phyloP scores from a whole-genome alignment of 2,888 invertebrate genomes.

The Vesta saturnalis region DNA sequence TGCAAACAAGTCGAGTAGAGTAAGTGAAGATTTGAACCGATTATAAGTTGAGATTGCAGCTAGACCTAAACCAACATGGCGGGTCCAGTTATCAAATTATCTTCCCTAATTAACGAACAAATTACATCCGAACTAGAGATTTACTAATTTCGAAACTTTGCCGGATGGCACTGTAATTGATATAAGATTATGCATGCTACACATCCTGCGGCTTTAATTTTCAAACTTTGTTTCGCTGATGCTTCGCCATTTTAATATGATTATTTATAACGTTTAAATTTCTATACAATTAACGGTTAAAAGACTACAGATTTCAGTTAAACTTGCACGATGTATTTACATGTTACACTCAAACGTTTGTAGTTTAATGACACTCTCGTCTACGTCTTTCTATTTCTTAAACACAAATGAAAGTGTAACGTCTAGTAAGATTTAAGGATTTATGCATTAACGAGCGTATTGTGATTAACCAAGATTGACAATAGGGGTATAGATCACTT shows the following conservation, averaged over 20 bases:
- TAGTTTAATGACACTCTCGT: no score
- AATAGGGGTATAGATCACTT: no score
- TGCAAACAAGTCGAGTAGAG: slow-evolving; percentile 28
- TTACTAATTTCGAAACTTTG: slow-evolving; percentile 52
- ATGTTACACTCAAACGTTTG: no score
- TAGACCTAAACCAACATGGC: slow-evolving; percentile 56
- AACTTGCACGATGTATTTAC: no score
- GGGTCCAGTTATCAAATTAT: slow-evolving; percentile 57
- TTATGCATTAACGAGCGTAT: no score
- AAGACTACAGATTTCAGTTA: no score
- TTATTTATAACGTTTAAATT: not conserved
- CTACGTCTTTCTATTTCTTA: no score
- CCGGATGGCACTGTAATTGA: slow-evolving; percentile 48
- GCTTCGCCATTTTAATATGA: not conserved
- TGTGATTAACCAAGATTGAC: no score
- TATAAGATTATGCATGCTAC: slow-evolving; percentile 47
- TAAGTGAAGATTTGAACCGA: slow-evolving; percentile 39
- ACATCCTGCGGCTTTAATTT: slow-evolving; percentile 23
- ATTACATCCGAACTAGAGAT: slow-evolving; percentile 55
- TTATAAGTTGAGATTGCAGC: slow-evolving; percentile 44
- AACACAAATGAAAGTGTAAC: no score
- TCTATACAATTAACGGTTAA: not conserved
- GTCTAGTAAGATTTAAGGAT: no score
- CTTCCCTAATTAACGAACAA: slow-evolving; percentile 56
- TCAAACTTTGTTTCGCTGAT: slow-evolving; percentile 4